Percentiles rank a stretch among this genome's conserved stretches.
Conservation (phyloP, 1,140 invertebrate species). For the Phocides pigmalion region DNA sequence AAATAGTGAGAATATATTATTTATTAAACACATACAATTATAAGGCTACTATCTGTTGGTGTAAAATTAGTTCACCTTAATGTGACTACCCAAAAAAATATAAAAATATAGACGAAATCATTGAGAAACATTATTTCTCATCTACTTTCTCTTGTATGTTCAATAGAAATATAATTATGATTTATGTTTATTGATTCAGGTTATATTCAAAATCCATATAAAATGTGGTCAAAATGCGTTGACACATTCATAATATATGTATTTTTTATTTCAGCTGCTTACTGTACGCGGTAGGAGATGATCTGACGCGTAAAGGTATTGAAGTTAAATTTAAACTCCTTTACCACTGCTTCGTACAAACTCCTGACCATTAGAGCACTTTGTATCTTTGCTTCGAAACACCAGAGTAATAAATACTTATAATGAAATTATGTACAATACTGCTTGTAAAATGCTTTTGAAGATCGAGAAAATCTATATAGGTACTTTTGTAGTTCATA, state of each 20-base stretch:
- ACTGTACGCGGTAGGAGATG: slow-evolving; percentile 58
- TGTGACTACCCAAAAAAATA: no score
- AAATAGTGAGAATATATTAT: no score
- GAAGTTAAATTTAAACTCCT: slow-evolving; percentile 23
- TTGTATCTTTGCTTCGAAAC: slow-evolving; percentile 13
- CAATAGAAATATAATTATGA: no score
- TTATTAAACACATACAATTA: no score
- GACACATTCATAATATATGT: not conserved
- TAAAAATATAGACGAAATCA: no score
- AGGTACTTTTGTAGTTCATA: not conserved
- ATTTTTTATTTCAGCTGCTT: slow-evolving; percentile 64
- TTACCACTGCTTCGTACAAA: slow-evolving; percentile 15
- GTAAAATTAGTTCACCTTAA: no score
- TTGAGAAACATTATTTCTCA: no score
- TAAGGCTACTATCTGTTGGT: no score
- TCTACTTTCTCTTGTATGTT: no score
- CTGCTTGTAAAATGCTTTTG: slow-evolving; percentile 17
- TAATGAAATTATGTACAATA: no score
- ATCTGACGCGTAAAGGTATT: slow-evolving; percentile 68
- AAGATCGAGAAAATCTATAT: not conserved
- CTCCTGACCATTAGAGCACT: slow-evolving; percentile 16
- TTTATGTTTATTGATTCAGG: no score
- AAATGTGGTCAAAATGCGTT: not conserved
- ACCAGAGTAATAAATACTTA: slow-evolving; percentile 11
- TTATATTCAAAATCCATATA: no score